Evolutionary conservation across 2,888 invertebrate species (phyloP).

Genomic region (Antheraea yamamai): DNA sequence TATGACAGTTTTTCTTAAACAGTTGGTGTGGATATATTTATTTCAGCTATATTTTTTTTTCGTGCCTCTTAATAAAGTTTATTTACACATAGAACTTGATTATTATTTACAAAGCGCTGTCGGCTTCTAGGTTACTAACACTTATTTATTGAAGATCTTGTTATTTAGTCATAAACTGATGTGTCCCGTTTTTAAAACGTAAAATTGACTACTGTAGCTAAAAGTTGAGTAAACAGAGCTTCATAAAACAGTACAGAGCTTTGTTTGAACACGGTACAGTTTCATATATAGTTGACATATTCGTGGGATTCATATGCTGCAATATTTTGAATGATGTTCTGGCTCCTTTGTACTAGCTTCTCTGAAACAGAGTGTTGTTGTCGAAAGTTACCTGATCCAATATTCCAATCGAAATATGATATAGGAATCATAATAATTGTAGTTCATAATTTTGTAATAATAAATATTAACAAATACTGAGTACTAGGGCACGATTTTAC

Average conservation of each 20-base stretch:
- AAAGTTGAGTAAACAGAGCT: neutral
- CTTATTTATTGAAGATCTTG: neutral
- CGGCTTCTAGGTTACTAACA: neutral
- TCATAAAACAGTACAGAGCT: neutral
- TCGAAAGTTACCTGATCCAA: neutral
- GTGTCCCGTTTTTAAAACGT: neutral
- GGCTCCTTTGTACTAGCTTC: neutral
- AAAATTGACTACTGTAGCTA: too few relatives aligned
- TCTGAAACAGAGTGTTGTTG: neutral
- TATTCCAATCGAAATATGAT: neutral
- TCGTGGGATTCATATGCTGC: too few relatives aligned
- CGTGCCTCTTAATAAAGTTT: too few relatives aligned
- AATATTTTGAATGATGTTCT: neutral
- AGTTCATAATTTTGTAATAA: too few relatives aligned
- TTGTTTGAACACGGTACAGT: neutral
- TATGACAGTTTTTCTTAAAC: neutral
- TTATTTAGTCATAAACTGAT: neutral
- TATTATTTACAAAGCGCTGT: neutral
- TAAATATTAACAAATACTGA: too few relatives aligned
- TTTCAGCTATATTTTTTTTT: neutral
- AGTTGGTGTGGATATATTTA: neutral
- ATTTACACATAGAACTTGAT: too few relatives aligned
- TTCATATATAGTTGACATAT: neutral
- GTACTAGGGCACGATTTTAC: too few relatives aligned
- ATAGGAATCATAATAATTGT: neutral